Percentiles rank a stretch among this genome's conserved stretches.
phyloP scores from a whole-genome alignment of 2,888 invertebrate genomes.

The Geophilus truncorum region DNA sequence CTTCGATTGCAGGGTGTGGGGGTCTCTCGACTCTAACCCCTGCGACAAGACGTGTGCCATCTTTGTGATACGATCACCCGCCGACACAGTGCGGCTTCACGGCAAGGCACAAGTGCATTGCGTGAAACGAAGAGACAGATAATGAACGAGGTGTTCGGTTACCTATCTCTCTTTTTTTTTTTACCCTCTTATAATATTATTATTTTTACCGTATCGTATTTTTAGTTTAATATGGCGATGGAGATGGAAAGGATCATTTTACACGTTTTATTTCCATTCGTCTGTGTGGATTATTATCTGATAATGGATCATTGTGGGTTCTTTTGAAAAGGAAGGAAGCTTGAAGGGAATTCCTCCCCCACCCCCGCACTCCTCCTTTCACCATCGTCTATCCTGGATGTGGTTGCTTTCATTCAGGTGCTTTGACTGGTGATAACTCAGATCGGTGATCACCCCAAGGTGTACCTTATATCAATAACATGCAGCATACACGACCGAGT shows the following conservation, averaged over 20 bases:
- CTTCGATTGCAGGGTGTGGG: background rate
- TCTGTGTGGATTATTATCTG: conserved; percentile 25
- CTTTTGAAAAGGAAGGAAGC: conserved; percentile 24
- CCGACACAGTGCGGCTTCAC: conserved; percentile 8
- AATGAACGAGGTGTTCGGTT: background rate
- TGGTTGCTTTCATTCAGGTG: conserved; percentile 25
- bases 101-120: background rate
- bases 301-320: conserved; percentile 27
- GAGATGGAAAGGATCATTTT: conserved; percentile 3
- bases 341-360: background rate
- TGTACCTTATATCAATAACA: conserved; percentile 1
- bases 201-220: background rate
- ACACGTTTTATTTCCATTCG: no score
- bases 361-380: background rate
- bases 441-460: conserved; percentile 25
- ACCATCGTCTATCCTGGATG: background rate
- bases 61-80: conserved; percentile 6
- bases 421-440: conserved; percentile 23
- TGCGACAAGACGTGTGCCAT: conserved; percentile 13
- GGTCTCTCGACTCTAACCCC: background rate
- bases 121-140: background rate
- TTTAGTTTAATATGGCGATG: background rate
- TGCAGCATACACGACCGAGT: background rate
- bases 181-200: background rate
- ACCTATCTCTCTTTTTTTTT: background rate